Conservation (phyloP, 1,140 invertebrate genomes). For the Mactra quadrangularis region DNA sequence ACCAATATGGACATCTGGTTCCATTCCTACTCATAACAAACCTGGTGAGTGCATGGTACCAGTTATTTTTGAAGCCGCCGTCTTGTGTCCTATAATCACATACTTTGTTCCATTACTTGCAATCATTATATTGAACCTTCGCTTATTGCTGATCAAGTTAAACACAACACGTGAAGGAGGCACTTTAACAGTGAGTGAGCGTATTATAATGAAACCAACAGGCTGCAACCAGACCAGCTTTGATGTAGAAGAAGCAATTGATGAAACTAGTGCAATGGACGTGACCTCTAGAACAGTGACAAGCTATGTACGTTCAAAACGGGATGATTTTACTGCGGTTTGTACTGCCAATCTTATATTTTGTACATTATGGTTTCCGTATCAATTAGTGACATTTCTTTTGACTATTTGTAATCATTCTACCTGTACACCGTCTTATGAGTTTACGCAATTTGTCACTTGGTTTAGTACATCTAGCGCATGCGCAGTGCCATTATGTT, state of each 20-base stretch:
- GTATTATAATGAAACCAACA: background rate
- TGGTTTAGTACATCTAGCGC: constrained; percentile 31
- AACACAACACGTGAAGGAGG: background rate
- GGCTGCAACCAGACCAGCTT: background rate
- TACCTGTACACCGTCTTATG: constrained; percentile 19
- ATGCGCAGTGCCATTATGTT: constrained; percentile 35
- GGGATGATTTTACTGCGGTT: constrained; percentile 7
- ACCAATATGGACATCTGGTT: constrained; percentile 56
- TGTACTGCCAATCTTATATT: constrained; percentile 24
- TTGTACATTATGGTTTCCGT: constrained; percentile 47
- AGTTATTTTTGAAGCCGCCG: constrained; percentile 19
- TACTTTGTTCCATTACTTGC: constrained; percentile 33
- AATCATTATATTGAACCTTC: constrained; percentile 25
- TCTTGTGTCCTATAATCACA: constrained; percentile 40
- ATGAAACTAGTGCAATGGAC: background rate
- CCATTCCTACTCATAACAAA: constrained; percentile 5
- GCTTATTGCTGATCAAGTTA: constrained; percentile 12
- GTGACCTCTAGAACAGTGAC: background rate
- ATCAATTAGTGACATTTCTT: constrained; percentile 38
- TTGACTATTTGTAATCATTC: constrained; percentile 22
- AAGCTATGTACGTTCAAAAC: background rate
- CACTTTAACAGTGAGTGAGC: background rate
- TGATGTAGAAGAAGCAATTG: background rate
- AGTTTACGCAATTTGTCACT: constrained; percentile 36
- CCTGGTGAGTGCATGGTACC: constrained; percentile 29